phyloP scores from a whole-genome alignment of 2,888 invertebrate species.

The Polymixis lichenea region DNA sequence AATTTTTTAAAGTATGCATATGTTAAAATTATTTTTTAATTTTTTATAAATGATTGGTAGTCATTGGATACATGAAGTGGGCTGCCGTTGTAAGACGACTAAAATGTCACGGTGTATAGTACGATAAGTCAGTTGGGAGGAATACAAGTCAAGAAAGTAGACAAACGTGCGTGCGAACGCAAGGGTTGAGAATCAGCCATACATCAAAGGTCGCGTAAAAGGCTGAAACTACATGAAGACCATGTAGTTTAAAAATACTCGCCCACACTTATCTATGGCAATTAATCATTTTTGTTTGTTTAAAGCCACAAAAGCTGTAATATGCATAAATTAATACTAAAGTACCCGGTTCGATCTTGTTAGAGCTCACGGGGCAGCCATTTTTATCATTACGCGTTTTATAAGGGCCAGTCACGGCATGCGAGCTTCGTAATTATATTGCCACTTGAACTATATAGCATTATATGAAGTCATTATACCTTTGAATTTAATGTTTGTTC shows the following conservation, averaged over 20 bases:
- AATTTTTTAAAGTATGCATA: no score
- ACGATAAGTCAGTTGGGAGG: not conserved
- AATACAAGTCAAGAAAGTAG: not conserved
- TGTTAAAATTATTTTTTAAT: no score
- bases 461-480: constrained; percentile 59
- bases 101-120: no score
- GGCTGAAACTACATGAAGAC: constrained; percentile 12
- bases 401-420: constrained; percentile 77
- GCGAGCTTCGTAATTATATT: constrained; percentile 59
- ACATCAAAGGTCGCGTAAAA: constrained; percentile 36
- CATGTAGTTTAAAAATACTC: constrained; percentile 30
- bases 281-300: constrained; percentile 78
- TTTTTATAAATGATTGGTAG: no score
- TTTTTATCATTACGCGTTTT: constrained; percentile 72
- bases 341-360: constrained; percentile 71
- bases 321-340: constrained; percentile 70
- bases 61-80: no score
- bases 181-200: constrained; percentile 9
- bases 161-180: constrained; percentile 15
- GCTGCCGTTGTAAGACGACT: no score
- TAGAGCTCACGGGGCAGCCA: constrained; percentile 63
- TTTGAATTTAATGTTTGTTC: constrained; percentile 41
- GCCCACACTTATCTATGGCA: constrained; percentile 47
- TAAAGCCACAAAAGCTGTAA: constrained; percentile 68
- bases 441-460: constrained; percentile 46